Evolutionary conservation across 64 coral and sea anemone genomes (phyloP).

Genomic region (Dendronephthya gigantea): DNA sequence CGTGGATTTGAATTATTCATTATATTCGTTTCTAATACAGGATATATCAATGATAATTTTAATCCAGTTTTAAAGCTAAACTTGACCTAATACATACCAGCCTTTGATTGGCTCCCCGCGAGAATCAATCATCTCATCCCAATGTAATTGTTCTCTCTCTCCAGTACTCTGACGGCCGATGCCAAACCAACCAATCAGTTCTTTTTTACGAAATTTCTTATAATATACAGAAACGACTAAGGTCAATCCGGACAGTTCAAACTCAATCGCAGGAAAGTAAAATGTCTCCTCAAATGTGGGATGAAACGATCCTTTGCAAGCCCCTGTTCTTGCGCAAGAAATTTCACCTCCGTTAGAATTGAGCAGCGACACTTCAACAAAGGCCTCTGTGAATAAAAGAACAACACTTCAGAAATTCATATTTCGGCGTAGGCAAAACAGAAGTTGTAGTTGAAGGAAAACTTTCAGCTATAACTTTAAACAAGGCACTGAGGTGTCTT

Average conservation of each 20-base stretch:
- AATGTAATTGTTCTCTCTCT: conserved; percentile 12
- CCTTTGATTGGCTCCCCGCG: not conserved
- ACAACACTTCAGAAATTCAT: no score
- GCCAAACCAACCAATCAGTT: not conserved
- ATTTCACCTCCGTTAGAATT: not conserved
- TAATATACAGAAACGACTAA: not conserved
- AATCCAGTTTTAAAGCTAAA: not conserved
- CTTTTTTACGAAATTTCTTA: not conserved
- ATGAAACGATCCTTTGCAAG: not conserved
- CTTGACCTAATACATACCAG: not conserved
- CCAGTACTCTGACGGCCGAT: not conserved
- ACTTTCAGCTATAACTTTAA: no score
- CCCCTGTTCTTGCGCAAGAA: not conserved
- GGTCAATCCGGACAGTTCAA: not conserved
- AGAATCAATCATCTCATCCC: not conserved
- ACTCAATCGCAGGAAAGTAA: not conserved
- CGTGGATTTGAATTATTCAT: no score
- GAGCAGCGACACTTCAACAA: not conserved
- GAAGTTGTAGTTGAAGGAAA: no score
- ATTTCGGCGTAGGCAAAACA: no score
- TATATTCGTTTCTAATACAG: no score
- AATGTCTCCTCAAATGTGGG: not conserved
- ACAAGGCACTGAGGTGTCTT: no score
- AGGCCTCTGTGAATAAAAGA: not conserved
- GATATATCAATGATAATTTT: not conserved